These are phyloP conservation scores for Rhamphomyia laevipes DNA, from an alignment of 2,888 invertebrate species.

Conservation along the genomic window DNA sequence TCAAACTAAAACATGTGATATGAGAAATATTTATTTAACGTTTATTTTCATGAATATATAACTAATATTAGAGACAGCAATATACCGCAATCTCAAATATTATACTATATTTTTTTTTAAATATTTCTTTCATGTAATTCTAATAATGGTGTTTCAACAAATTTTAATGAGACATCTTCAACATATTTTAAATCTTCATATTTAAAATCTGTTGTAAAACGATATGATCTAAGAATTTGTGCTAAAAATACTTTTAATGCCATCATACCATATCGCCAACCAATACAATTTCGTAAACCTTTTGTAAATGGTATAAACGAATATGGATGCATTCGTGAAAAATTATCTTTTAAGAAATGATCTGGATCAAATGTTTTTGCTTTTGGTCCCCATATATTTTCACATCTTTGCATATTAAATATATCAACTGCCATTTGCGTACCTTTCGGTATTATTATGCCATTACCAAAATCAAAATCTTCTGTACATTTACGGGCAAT, in stretches of 20 bases:
- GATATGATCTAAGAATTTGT: background rate
- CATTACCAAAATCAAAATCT: constrained; percentile 24
- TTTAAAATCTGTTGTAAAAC: constrained; percentile 25
- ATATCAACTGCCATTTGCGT: constrained; percentile 29
- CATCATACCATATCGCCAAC: constrained; percentile 30
- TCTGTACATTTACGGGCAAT: constrained; percentile 24
- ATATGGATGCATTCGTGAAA: constrained; percentile 20
- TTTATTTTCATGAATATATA: too few species aligned
- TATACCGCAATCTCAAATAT: too few species aligned
- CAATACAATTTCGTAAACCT: constrained; percentile 34
- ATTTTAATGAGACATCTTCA: constrained; percentile 29
- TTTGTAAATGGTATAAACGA: constrained; percentile 33
- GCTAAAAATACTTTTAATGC: constrained; percentile 29
- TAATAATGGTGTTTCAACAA: constrained; percentile 23
- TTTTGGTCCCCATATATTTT: constrained; percentile 31
- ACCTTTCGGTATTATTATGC: constrained; percentile 27
- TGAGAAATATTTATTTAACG: too few species aligned
- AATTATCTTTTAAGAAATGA: constrained; percentile 23
- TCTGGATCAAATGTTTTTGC: constrained; percentile 31
- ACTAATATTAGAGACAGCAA: too few species aligned
- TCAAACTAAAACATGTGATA: too few species aligned
- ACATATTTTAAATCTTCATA: constrained; percentile 28
- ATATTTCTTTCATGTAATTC: constrained; percentile 18
- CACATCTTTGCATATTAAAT: constrained; percentile 30
- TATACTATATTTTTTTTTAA: too few species aligned